A percentile compares a stretch with the other conserved stretches of the same genome.
phyloP scores from a whole-genome alignment of 2,888 invertebrate species.

The Chrysomela aeneicollis region DNA sequence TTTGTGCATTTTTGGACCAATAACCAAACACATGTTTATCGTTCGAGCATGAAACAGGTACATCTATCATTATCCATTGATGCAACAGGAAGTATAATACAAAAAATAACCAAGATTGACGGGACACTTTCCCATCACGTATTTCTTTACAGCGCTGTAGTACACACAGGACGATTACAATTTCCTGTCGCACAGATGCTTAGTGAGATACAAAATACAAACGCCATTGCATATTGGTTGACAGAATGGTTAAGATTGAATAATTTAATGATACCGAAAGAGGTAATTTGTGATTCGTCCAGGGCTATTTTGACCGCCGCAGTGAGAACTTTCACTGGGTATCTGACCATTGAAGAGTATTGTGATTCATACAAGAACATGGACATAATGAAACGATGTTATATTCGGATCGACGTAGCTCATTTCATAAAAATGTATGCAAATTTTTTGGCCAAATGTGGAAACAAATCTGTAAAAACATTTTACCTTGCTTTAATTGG shows the following conservation, averaged over 20 bases:
- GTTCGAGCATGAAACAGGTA: constrained; percentile 1
- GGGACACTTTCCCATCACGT: not conserved
- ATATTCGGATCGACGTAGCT: constrained; percentile 14
- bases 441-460: constrained; percentile 2
- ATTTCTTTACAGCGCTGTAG: not conserved
- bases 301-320: constrained; percentile 4
- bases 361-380: not conserved
- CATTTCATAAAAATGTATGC: constrained; percentile 22
- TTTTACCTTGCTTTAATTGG: constrained; percentile 10
- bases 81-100: constrained; percentile 3
- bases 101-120: not conserved
- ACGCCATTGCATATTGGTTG: not conserved
- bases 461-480: not conserved
- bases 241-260: constrained; percentile 1
- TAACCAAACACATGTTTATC: constrained; percentile 8
- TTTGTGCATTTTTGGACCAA: constrained; percentile 7
- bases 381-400: constrained; percentile 2
- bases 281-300: constrained; percentile 10
- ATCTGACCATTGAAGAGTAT: constrained; percentile 1
- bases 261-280: not conserved
- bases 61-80: not conserved
- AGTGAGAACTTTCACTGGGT: constrained; percentile 4
- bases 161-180: constrained; percentile 5
- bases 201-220: constrained; percentile 8
- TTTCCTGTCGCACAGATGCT: constrained; percentile 6